Conservation (phyloP, 2,113 vertebrate genomes). For the Semicossyphus pulcher region DNA sequence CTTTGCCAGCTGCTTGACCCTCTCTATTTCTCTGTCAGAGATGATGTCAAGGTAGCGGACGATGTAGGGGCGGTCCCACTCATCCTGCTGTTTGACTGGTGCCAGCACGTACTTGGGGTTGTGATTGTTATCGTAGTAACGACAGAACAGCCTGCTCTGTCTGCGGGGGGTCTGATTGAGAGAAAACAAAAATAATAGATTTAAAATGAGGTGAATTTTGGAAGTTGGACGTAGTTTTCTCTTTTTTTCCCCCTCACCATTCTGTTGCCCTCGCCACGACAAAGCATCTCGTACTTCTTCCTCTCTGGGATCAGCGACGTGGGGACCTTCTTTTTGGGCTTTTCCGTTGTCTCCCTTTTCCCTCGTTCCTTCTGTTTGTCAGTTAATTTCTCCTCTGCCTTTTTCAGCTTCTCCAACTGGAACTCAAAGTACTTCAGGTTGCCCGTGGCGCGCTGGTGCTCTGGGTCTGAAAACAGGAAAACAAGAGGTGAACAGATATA, state of each 20-base stretch:
- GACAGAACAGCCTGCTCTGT: conserved; percentile 92
- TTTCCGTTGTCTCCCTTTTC: conserved; percentile 50
- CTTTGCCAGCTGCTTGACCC: conserved; percentile 93
- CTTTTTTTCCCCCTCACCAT: conserved; percentile 84
- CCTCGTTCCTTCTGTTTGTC: conserved; percentile 61
- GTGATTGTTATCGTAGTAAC: conserved; percentile 89
- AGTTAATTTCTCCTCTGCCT: conserved; percentile 57
- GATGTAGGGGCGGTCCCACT: conserved; percentile 95
- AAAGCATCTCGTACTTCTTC: conserved; percentile 98
- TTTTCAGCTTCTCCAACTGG: conserved; percentile 94
- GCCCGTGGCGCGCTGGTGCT: conserved; percentile 94
- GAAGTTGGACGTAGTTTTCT: not conserved
- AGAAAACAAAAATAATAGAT: not conserved
- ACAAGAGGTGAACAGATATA: conserved; percentile 45
- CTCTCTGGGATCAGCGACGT: conserved; percentile 90
- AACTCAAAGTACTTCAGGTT: conserved; percentile 97
- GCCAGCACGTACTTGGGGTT: conserved; percentile 88
- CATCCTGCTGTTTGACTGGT: conserved; percentile 94
- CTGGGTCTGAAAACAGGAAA: conserved; percentile 86
- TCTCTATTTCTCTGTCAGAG: conserved; percentile 91
- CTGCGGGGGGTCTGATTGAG: conserved; percentile 88
- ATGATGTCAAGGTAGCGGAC: conserved; percentile 95
- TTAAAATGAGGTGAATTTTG: not conserved
- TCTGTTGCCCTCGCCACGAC: conserved; percentile 94
- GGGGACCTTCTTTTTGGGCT: conserved; percentile 80